Conservation (phyloP, 2,888 invertebrate genomes). For the Oscheius onirici region DNA sequence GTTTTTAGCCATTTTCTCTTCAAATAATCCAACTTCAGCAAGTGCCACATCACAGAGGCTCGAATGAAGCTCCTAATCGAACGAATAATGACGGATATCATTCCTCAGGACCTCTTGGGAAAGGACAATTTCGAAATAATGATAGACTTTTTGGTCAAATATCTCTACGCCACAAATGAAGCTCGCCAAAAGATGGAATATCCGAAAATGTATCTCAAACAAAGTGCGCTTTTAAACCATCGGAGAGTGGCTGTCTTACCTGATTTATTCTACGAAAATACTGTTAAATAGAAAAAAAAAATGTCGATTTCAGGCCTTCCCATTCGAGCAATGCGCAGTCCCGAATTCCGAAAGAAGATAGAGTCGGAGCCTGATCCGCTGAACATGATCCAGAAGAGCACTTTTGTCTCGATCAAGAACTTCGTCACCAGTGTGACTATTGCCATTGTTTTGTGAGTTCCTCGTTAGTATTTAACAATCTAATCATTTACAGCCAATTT, state of each 20-base stretch:
- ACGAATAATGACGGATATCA: neutral
- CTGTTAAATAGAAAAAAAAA: no score
- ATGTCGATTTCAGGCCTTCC: conserved; percentile 2
- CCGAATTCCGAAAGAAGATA: neutral
- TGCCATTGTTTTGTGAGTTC: conserved; percentile 6
- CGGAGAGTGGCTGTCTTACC: no score
- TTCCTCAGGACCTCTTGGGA: conserved; percentile 20
- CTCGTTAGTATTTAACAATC: neutral
- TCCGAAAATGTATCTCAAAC: conserved; percentile 9
- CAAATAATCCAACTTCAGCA: neutral
- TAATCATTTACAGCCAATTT: conserved; percentile 20
- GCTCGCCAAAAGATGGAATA: neutral
- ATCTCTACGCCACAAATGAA: neutral
- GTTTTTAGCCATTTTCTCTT: neutral
- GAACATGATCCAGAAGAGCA: neutral
- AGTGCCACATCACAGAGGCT: neutral
- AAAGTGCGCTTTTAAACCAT: conserved; percentile 20
- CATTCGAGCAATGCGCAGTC: conserved; percentile 18
- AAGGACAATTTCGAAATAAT: neutral
- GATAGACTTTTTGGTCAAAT: conserved; percentile 1
- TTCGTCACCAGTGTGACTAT: neutral
- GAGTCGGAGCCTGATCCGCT: neutral
- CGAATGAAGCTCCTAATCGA: neutral
- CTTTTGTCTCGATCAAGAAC: neutral
- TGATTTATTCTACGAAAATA: no score